Percentiles rank a stretch among this genome's conserved stretches.
phyloP scores from a whole-genome alignment of 2,888 invertebrate species.

The Lumbricus terrestris region DNA sequence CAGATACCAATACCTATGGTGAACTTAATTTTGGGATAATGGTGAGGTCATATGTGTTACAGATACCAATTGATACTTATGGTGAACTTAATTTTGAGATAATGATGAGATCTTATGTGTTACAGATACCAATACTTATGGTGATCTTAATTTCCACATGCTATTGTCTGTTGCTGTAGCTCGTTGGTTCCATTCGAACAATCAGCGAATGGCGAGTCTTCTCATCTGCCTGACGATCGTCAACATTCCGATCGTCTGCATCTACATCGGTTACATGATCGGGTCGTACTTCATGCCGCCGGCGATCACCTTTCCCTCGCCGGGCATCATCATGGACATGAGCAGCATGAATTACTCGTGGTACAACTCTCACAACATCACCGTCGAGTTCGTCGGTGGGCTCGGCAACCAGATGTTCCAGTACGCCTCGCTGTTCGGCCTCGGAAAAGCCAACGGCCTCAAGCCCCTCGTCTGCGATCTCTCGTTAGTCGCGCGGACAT shows the following conservation, averaged over 20 bases:
- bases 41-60: not conserved
- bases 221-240: conserved; percentile 32
- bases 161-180: not conserved
- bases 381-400: conserved; percentile 34
- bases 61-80: too few relatives aligned
- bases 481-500: not conserved
- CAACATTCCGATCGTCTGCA: conserved; percentile 32
- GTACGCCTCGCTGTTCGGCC: conserved; percentile 39
- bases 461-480: conserved; percentile 26
- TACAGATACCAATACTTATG: not conserved
- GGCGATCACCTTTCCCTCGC: conserved; percentile 10
- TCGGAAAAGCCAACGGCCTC: conserved; percentile 37
- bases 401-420: conserved; percentile 41
- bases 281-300: conserved; percentile 33
- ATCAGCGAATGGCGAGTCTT: not conserved
- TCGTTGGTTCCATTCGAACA: not conserved
- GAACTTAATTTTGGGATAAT: too few relatives aligned
- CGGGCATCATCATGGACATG: conserved; percentile 35
- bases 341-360: conserved; percentile 33
- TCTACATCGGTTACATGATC: conserved; percentile 36
- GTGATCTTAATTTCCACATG: not conserved
- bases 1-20: too few relatives aligned
- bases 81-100: too few relatives aligned
- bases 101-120: too few relatives aligned
- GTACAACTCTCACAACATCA: conserved; percentile 39